These are phyloP conservation scores for Cyprinodon variegatus DNA, from an alignment of 2,113 vertebrate genomes.

Conservation along the genomic window DNA sequence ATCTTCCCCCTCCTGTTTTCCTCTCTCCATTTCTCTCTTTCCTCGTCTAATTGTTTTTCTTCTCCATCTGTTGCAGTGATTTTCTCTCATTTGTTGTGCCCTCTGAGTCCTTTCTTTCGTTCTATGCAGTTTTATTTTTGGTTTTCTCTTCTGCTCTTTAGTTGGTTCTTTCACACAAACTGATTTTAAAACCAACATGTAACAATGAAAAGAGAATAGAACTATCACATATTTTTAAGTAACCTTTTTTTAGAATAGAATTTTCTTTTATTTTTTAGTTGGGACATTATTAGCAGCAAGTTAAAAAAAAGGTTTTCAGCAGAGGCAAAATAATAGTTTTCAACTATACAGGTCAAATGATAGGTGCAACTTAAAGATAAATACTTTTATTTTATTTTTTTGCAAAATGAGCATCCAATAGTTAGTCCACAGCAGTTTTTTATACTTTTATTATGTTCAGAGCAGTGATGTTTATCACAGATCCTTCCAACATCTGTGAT, in stretches of 20 bases:
- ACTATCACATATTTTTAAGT: background rate
- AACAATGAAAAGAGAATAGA: background rate
- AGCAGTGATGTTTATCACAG: too few species aligned
- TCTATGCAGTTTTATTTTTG: conserved; percentile 11
- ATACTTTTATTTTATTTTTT: too few species aligned
- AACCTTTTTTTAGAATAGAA: background rate
- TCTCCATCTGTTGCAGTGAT: conserved; percentile 32
- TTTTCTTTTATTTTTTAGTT: too few species aligned
- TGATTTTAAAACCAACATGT: background rate
- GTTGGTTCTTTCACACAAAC: background rate
- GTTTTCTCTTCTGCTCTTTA: background rate
- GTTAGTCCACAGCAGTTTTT: too few species aligned
- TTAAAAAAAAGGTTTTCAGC: too few species aligned
- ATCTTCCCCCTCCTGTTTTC: conserved; percentile 47
- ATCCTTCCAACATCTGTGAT: too few species aligned
- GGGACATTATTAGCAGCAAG: too few species aligned
- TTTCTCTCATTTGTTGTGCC: conserved; percentile 16
- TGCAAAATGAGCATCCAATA: too few species aligned
- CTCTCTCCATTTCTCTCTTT: conserved; percentile 25
- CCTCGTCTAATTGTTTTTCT: conserved; percentile 38
- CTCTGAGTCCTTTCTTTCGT: background rate
- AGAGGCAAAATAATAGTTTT: too few species aligned
- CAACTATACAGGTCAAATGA: too few species aligned
- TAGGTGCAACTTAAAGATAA: too few species aligned
- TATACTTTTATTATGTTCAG: too few species aligned